phyloP scores from a whole-genome alignment of 2,113 vertebrate genomes.

The Morone saxatilis region DNA sequence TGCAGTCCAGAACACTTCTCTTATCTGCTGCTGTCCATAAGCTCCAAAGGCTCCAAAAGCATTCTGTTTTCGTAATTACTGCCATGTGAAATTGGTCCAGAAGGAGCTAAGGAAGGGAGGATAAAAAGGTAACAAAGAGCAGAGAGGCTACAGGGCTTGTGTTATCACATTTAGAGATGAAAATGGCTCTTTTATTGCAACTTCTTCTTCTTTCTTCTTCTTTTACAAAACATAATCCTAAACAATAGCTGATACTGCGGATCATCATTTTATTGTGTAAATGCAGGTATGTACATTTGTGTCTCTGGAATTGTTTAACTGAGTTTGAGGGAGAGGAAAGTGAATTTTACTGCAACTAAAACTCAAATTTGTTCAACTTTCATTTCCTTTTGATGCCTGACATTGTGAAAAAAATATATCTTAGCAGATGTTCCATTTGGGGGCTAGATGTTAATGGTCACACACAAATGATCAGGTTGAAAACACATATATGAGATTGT shows the following conservation, averaged over 20 bases:
- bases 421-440: neutral
- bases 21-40: constrained; percentile 64
- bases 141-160: constrained; percentile 22
- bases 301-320: neutral
- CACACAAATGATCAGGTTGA: constrained; percentile 24
- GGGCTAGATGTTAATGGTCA: constrained; percentile 24
- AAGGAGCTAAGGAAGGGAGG: constrained; percentile 13
- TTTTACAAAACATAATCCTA: constrained; percentile 19
- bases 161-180: constrained; percentile 38
- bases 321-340: neutral
- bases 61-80: constrained; percentile 64
- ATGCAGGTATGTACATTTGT: neutral
- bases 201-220: too few species aligned
- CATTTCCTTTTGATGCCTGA: neutral
- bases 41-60: constrained; percentile 44
- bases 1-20: constrained; percentile 29
- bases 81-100: constrained; percentile 50
- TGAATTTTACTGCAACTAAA: neutral
- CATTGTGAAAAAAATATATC: neutral
- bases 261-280: neutral
- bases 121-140: constrained; percentile 23
- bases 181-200: constrained; percentile 37
- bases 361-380: neutral
- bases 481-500: neutral
- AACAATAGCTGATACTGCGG: constrained; percentile 2